These are phyloP conservation scores for Huso huso DNA, from an alignment of 2,797 vertebrate species.

Conservation along the genomic window DNA sequence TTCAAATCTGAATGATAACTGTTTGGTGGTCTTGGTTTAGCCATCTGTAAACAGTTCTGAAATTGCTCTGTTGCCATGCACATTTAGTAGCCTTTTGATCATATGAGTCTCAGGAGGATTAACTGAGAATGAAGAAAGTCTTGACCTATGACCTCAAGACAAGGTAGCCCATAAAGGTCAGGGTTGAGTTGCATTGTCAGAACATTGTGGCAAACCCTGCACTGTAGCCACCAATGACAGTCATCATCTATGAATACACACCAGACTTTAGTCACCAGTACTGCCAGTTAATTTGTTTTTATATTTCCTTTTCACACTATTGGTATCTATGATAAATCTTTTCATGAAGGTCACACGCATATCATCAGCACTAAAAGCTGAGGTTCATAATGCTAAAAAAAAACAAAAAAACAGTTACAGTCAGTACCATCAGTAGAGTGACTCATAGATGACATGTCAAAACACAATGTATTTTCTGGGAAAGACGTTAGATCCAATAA, in stretches of 20 bases:
- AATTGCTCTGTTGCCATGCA: conserved; percentile 25
- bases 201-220: conserved; percentile 15
- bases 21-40: background rate
- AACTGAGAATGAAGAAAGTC: conserved; percentile 45
- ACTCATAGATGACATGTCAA: background rate
- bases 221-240: conserved; percentile 25
- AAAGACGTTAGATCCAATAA: conserved; percentile 62
- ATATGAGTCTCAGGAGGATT: conserved; percentile 30
- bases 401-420: no score
- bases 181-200: conserved; percentile 16
- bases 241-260: background rate
- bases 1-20: no score
- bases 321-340: background rate
- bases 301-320: no score
- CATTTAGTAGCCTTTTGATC: conserved; percentile 27
- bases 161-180: conserved; percentile 24
- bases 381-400: no score
- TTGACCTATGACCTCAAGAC: conserved; percentile 30
- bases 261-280: no score
- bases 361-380: no score
- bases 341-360: background rate
- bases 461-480: conserved; percentile 35
- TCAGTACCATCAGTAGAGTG: conserved; percentile 31
- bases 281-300: no score
- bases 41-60: conserved; percentile 13